A percentile compares a stretch with the other conserved stretches of the same genome.
Conservation (phyloP, 2,888 invertebrate genomes). For the Ectemnius cavifrons region DNA sequence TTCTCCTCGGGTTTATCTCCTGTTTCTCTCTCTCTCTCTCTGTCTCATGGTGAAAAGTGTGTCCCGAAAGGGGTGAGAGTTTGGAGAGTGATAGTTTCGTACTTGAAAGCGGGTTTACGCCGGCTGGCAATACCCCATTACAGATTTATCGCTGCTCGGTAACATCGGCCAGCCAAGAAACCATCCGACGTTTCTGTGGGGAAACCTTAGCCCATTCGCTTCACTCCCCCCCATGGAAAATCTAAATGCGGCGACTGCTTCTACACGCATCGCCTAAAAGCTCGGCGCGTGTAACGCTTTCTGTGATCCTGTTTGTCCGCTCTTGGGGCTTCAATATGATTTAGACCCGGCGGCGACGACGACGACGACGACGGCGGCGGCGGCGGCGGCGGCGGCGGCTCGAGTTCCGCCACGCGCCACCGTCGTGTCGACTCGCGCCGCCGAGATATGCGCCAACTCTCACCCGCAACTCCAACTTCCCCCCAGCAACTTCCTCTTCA, state of each 20-base stretch:
- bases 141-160: conserved; percentile 29
- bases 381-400: neutral
- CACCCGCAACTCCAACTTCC: too few relatives aligned
- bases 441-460: too few relatives aligned
- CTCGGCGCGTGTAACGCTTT: conserved; percentile 3
- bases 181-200: conserved; percentile 7
- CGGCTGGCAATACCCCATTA: conserved; percentile 10
- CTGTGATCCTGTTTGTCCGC: conserved; percentile 4
- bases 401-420: too few relatives aligned
- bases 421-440: too few relatives aligned
- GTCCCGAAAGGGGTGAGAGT: too few relatives aligned
- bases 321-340: conserved; percentile 2
- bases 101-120: too few relatives aligned
- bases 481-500: too few relatives aligned
- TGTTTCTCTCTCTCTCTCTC: too few relatives aligned
- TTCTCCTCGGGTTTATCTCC: too few relatives aligned
- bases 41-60: too few relatives aligned
- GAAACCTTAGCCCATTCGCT: conserved; percentile 1
- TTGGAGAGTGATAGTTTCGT: too few relatives aligned
- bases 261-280: conserved; percentile 12
- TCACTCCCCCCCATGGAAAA: neutral
- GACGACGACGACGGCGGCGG: neutral
- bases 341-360: neutral
- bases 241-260: neutral
- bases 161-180: conserved; percentile 26